A percentile compares a stretch with the other conserved stretches of the same genome.
These are phyloP conservation scores for Papilio demoleus DNA, from an alignment of 2,888 invertebrate species.

Conservation along the genomic window DNA sequence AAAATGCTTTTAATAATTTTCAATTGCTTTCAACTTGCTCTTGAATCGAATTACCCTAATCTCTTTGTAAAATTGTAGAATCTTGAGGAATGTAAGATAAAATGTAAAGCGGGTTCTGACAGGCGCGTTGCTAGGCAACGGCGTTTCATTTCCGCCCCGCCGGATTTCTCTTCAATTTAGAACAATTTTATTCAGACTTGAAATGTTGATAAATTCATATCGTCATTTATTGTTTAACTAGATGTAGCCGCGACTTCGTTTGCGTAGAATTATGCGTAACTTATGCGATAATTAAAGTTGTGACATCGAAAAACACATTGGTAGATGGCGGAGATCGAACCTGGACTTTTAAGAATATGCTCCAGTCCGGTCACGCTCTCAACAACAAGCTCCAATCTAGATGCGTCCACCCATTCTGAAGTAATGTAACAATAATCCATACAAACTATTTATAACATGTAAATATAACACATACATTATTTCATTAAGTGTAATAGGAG, in stretches of 20 bases:
- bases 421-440: too few species aligned
- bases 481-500: too few species aligned
- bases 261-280: not conserved
- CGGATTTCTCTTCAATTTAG: conserved; percentile 9
- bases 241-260: not conserved
- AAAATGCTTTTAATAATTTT: too few species aligned
- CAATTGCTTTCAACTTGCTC: not conserved
- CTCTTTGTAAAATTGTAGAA: not conserved
- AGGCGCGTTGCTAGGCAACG: conserved; percentile 14
- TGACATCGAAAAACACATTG: too few species aligned
- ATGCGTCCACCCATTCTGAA: too few species aligned
- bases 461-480: too few species aligned
- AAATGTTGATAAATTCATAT: not conserved
- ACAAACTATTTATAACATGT: too few species aligned
- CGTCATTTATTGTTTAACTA: not conserved
- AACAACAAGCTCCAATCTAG: too few species aligned
- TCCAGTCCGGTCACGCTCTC: too few species aligned
- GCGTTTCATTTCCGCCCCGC: conserved; percentile 1
- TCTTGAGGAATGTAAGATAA: not conserved
- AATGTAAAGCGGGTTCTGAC: not conserved
- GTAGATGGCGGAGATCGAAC: too few species aligned
- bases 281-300: too few species aligned
- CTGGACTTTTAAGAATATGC: too few species aligned
- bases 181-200: conserved; percentile 10
- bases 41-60: not conserved